Evolutionary conservation across 53 echinoderm and acorn worm genomes (phyloP).

Genomic region (Echinarachnius parma): DNA sequence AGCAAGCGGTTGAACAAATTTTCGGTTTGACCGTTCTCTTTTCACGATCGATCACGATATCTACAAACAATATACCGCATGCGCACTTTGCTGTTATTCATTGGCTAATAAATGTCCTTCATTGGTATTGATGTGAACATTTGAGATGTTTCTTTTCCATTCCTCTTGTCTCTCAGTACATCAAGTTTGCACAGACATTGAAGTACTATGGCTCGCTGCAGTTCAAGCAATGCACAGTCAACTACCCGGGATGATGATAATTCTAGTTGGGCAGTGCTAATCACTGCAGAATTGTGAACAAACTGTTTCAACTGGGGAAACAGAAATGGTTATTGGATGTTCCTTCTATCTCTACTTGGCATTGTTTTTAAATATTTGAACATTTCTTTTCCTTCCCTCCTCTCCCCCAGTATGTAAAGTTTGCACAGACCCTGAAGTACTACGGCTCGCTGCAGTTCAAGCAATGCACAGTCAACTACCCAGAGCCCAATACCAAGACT

Average conservation of each 20-base stretch:
- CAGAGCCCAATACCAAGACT: constrained; percentile 67
- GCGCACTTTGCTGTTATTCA: too few species aligned
- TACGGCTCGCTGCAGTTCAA: constrained; percentile 89
- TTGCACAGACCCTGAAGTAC: constrained; percentile 85
- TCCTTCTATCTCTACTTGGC: neutral
- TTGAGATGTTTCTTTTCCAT: neutral
- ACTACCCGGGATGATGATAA: too few species aligned
- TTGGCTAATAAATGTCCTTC: too few species aligned
- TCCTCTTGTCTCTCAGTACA: constrained; percentile 53
- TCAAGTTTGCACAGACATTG: constrained; percentile 79
- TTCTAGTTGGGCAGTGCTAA: too few species aligned
- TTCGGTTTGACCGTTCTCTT: too few species aligned
- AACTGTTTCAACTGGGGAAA: too few species aligned
- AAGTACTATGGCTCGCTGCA: constrained; percentile 87
- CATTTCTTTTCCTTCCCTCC: neutral
- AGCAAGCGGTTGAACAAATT: too few species aligned
- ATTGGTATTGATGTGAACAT: too few species aligned
- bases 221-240: constrained; percentile 78
- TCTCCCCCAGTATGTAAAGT: constrained; percentile 67
- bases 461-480: constrained; percentile 77
- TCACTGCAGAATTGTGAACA: too few species aligned
- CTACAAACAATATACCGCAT: too few species aligned
- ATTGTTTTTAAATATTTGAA: neutral
- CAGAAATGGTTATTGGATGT: too few species aligned
- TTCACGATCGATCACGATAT: too few species aligned